phyloP scores from a whole-genome alignment of 2,888 invertebrate species.

The Rhodophaea formosa region DNA sequence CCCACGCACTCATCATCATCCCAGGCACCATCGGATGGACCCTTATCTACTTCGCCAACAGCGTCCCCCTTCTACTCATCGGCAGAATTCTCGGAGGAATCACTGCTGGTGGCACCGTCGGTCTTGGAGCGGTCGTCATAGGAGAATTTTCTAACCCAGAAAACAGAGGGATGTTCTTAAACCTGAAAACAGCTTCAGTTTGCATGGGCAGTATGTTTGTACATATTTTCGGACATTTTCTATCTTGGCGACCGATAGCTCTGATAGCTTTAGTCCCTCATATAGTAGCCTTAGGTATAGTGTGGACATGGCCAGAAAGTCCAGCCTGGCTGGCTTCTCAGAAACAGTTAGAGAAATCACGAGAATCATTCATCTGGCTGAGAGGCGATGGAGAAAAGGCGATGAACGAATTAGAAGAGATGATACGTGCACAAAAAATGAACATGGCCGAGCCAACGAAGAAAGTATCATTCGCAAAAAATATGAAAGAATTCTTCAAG shows the following conservation, averaged over 20 bases:
- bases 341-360: slow-evolving; percentile 66
- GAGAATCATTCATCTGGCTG: slow-evolving; percentile 70
- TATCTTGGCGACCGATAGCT: slow-evolving; percentile 43
- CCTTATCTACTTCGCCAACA: slow-evolving; percentile 36
- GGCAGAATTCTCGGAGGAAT: slow-evolving; percentile 53
- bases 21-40: slow-evolving; percentile 52
- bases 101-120: slow-evolving; percentile 61
- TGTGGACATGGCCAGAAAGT: slow-evolving; percentile 79
- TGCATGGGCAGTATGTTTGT: slow-evolving; percentile 39
- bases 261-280: slow-evolving; percentile 35
- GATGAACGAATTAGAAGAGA: slow-evolving; percentile 35
- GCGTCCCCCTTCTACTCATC: slow-evolving; percentile 32
- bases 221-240: slow-evolving; percentile 41
- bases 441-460: slow-evolving; percentile 8
- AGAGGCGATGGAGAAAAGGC: slow-evolving; percentile 56
- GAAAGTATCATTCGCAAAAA: slow-evolving; percentile 1
- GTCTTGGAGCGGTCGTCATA: slow-evolving; percentile 48
- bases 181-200: slow-evolving; percentile 42
- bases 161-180: slow-evolving; percentile 48
- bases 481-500: slow-evolving; percentile 23
- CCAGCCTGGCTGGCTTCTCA: slow-evolving; percentile 79
- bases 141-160: slow-evolving; percentile 52
- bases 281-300: slow-evolving; percentile 35
- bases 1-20: slow-evolving; percentile 41
- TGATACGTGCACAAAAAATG: slow-evolving; percentile 41